Percentiles rank a stretch among this genome's conserved stretches.
These are phyloP conservation scores for Athalia cordata DNA, from an alignment of 2,888 invertebrate genomes.

Conservation along the genomic window DNA sequence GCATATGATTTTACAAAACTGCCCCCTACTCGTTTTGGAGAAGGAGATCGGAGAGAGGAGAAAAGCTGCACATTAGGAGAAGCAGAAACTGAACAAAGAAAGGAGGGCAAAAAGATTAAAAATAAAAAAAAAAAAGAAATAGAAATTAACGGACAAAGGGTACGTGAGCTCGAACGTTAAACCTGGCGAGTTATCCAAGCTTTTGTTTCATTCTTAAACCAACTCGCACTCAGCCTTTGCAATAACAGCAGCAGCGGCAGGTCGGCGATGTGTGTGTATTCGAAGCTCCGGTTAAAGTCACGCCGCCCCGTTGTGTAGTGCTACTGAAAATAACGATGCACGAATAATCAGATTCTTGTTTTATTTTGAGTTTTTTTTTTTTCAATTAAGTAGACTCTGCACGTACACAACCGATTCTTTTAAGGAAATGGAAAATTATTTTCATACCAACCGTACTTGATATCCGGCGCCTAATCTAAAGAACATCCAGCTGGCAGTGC, in stretches of 20 bases:
- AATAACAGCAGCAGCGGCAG: too few species aligned
- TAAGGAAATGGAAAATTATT: neutral
- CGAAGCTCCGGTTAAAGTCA: too few species aligned
- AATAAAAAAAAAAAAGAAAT: neutral
- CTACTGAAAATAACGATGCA: too few species aligned
- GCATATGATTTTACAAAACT: too few species aligned
- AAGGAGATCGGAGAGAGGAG: too few species aligned
- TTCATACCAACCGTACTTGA: neutral
- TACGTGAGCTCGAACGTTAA: conserved; percentile 27
- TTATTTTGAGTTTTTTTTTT: too few species aligned
- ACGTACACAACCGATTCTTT: too few species aligned
- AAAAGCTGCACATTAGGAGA: neutral
- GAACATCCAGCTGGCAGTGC: conserved; percentile 25
- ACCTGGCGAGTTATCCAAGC: conserved; percentile 32
- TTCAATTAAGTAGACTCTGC: too few species aligned
- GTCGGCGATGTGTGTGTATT: too few species aligned
- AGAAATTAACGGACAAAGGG: conserved; percentile 2
- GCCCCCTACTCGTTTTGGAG: neutral
- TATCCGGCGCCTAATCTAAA: conserved; percentile 23
- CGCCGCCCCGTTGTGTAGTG: too few species aligned
- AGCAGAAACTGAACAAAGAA: conserved; percentile 2
- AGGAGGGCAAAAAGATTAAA: neutral
- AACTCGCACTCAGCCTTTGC: neutral
- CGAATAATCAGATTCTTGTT: too few species aligned
- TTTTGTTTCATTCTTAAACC: conserved; percentile 26